phyloP scores from a whole-genome alignment of 2,113 vertebrate genomes.

The Prolemur simus region DNA sequence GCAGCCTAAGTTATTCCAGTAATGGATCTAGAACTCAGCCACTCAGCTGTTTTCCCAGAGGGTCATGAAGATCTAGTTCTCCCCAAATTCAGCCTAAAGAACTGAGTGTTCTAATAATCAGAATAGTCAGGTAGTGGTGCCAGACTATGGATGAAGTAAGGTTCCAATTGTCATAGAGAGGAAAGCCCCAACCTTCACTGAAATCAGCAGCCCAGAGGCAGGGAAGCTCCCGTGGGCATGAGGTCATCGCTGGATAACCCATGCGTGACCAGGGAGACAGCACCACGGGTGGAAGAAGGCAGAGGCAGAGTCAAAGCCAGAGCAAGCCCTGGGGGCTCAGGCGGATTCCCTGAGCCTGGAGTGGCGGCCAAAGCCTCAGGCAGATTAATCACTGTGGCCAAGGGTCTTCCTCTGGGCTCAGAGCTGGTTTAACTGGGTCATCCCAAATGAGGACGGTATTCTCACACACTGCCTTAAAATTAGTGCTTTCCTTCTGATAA shows the following conservation, averaged over 20 bases:
- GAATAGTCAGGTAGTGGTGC: background rate
- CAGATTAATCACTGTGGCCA: background rate
- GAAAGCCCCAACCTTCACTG: background rate
- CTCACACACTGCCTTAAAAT: background rate
- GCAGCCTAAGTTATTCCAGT: background rate
- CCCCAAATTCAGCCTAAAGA: background rate
- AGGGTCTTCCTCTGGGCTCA: background rate
- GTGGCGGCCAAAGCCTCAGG: background rate
- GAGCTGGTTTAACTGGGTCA: background rate
- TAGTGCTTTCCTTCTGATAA: background rate
- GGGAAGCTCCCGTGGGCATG: accelerated
- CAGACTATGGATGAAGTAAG: background rate
- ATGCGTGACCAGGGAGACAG: background rate
- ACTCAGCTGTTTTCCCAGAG: background rate
- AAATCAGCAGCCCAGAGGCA: background rate
- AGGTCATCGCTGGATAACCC: too few species aligned
- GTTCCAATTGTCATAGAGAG: background rate
- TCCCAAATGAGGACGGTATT: background rate
- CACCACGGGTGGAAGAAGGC: accelerated
- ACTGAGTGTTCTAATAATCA: background rate
- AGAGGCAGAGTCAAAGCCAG: background rate
- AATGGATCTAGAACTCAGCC: background rate
- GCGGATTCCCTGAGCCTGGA: background rate
- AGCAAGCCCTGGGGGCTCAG: background rate
- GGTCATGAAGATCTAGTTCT: background rate